These are phyloP conservation scores for Trinorchestia longiramus DNA, from an alignment of 1,140 invertebrate species.

Conservation along the genomic window DNA sequence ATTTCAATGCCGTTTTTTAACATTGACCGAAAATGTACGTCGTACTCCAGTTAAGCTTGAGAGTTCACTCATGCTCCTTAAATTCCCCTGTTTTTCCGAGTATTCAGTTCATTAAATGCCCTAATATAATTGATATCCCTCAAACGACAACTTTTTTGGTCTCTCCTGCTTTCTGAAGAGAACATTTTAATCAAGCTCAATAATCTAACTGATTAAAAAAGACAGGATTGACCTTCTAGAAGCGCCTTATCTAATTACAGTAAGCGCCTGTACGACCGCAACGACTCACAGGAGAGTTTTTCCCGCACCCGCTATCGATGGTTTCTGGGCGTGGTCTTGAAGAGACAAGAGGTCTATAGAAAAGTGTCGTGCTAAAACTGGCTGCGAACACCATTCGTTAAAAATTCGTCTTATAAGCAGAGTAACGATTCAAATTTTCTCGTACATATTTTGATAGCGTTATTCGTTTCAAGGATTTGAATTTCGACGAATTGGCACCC, in stretches of 20 bases:
- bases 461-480: background rate
- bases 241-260: background rate
- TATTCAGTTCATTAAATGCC: too few species aligned
- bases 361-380: background rate
- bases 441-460: background rate
- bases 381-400: background rate
- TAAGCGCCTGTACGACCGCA: background rate
- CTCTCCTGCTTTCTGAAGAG: background rate
- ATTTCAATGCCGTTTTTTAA: too few species aligned
- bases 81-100: too few species aligned
- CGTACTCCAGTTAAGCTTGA: too few species aligned
- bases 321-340: background rate
- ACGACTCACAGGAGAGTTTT: background rate
- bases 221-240: background rate
- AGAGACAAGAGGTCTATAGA: background rate
- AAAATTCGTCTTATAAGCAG: background rate
- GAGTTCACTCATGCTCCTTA: too few species aligned
- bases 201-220: background rate
- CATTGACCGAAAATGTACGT: too few species aligned
- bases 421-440: background rate
- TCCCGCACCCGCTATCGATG: background rate
- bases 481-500: background rate
- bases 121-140: background rate
- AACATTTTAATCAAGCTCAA: background rate
- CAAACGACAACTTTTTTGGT: background rate